These are phyloP conservation scores for Pyralis farinalis DNA, from an alignment of 2,888 invertebrate genomes.

Conservation along the genomic window DNA sequence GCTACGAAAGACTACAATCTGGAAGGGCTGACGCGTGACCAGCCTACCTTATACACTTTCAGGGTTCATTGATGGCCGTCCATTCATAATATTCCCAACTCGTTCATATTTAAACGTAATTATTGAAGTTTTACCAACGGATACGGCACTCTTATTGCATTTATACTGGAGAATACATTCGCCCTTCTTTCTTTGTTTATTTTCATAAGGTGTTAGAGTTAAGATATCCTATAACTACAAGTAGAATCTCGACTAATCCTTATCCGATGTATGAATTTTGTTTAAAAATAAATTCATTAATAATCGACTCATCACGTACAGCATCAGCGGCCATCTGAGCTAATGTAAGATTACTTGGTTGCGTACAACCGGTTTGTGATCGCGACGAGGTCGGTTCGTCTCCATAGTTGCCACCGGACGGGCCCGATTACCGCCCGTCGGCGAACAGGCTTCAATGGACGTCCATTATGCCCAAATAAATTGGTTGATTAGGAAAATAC, in stretches of 20 bases:
- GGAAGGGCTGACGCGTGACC: constrained; percentile 13
- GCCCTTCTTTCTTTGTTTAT: too few relatives aligned
- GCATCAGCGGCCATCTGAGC: not conserved
- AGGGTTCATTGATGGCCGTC: constrained; percentile 10
- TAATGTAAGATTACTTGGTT: constrained; percentile 25
- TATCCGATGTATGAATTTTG: too few relatives aligned
- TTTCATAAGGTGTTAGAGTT: too few relatives aligned
- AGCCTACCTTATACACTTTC: constrained; percentile 11
- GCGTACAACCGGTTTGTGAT: constrained; percentile 33
- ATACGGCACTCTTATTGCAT: too few relatives aligned
- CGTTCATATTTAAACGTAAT: not conserved
- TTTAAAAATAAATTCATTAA: too few relatives aligned
- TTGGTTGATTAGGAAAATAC: constrained; percentile 16
- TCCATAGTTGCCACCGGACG: constrained; percentile 43
- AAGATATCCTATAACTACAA: too few relatives aligned
- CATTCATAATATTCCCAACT: not conserved
- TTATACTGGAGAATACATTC: too few relatives aligned
- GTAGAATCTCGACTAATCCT: too few relatives aligned
- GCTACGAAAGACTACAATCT: constrained; percentile 5
- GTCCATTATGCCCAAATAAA: constrained; percentile 29
- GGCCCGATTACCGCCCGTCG: constrained; percentile 46
- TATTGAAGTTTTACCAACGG: not conserved
- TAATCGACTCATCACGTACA: too few relatives aligned
- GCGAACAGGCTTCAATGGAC: constrained; percentile 38
- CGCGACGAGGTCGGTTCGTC: constrained; percentile 22